These are phyloP conservation scores for Talpa occidentalis DNA, from an alignment of 2,113 vertebrate species.

Conservation along the genomic window DNA sequence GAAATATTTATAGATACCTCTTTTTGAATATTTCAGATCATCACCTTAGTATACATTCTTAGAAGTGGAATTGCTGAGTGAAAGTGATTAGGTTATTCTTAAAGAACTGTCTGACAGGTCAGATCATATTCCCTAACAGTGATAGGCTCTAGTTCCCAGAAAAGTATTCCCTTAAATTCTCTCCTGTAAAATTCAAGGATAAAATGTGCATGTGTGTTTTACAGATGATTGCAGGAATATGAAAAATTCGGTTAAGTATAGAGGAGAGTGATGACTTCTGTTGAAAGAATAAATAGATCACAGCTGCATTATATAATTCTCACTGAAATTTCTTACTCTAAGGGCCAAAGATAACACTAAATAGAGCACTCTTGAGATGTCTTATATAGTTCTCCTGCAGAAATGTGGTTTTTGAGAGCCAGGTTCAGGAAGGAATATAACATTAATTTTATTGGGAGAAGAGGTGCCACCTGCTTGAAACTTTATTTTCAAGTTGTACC, in stretches of 20 bases:
- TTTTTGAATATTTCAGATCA: constrained; percentile 45
- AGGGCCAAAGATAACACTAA: constrained; percentile 27
- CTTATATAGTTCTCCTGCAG: constrained; percentile 1
- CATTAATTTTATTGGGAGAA: background rate
- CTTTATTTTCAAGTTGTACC: background rate
- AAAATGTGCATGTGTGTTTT: constrained; percentile 53
- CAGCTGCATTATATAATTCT: background rate
- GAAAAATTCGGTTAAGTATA: constrained; percentile 49
- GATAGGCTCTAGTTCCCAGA: constrained; percentile 20
- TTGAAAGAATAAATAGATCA: constrained; percentile 48
- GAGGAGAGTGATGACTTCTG: constrained; percentile 5
- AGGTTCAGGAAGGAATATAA: background rate
- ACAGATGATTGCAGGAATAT: background rate
- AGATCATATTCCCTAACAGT: background rate
- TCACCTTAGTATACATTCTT: constrained; percentile 1
- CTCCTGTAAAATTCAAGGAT: constrained; percentile 42
- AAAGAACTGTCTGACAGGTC: background rate
- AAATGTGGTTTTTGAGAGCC: background rate
- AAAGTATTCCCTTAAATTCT: constrained; percentile 42
- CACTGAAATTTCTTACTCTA: constrained; percentile 13
- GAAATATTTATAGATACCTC: background rate
- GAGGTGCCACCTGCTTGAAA: background rate
- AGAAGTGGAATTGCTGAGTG: background rate
- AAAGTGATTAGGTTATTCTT: constrained; percentile 43
- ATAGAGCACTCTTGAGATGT: background rate